phyloP scores from a whole-genome alignment of 2,113 vertebrate species.

The Oceanites oceanicus region DNA sequence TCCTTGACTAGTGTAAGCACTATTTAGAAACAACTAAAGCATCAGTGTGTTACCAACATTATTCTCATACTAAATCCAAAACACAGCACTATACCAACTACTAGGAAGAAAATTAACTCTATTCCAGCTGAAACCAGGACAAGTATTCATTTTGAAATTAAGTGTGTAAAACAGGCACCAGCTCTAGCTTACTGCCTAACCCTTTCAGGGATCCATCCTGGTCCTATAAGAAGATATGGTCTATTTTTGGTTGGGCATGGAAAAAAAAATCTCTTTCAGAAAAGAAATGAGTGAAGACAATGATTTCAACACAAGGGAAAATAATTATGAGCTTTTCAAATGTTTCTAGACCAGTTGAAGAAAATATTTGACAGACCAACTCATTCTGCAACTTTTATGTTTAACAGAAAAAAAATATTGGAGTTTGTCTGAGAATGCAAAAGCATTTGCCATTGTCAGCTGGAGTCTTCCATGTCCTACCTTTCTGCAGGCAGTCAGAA shows the following conservation, averaged over 20 bases:
- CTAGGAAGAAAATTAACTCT: too few relatives aligned
- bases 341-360: background rate
- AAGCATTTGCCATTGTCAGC: background rate
- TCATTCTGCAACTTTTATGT: background rate
- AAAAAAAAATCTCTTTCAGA: background rate
- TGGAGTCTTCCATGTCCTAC: background rate
- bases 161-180: background rate
- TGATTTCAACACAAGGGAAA: background rate
- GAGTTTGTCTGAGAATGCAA: background rate
- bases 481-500: background rate
- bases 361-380: background rate
- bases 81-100: too few relatives aligned
- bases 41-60: too few relatives aligned
- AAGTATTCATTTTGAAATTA: background rate
- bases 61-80: too few relatives aligned
- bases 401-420: background rate
- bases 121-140: too few relatives aligned
- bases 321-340: background rate
- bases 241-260: background rate
- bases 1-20: too few relatives aligned
- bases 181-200: background rate
- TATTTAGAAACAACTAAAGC: too few relatives aligned
- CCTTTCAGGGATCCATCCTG: background rate
- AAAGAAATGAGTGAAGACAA: background rate
- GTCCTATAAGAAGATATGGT: background rate